Evolutionary conservation across 2,888 invertebrate species (phyloP).

Genomic region (Liopterus haemorrhoidalis): DNA sequence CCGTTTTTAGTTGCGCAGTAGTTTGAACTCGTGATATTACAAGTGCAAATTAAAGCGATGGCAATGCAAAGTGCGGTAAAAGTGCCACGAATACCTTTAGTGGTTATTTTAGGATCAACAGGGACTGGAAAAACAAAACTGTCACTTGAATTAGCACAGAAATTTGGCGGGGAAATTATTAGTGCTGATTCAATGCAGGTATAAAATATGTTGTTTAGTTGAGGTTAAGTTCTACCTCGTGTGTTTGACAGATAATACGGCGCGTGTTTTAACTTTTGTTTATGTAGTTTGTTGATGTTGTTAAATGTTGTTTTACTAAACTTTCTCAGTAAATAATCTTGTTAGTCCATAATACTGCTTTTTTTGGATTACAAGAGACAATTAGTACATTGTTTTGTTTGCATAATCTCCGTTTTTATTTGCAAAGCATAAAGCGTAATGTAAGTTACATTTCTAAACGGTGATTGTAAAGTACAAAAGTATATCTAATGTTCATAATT

Average conservation of each 20-base stretch:
- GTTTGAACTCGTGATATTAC: neutral
- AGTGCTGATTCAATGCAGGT: slow-evolving; percentile 99
- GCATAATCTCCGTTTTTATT: too few relatives aligned
- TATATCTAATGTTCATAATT: too few relatives aligned
- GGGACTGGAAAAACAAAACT: slow-evolving; percentile 97
- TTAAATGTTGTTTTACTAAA: too few relatives aligned
- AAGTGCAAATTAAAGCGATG: slow-evolving; percentile 7
- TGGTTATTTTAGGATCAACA: slow-evolving; percentile 92
- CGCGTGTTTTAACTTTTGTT: slow-evolving; percentile 4
- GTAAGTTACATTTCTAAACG: too few relatives aligned
- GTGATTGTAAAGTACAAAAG: too few relatives aligned
- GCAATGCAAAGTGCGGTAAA: slow-evolving; percentile 17
- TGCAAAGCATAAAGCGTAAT: too few relatives aligned
- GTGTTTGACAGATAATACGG: slow-evolving; percentile 11
- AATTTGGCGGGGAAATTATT: slow-evolving; percentile 84
- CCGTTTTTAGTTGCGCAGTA: slow-evolving; percentile 8
- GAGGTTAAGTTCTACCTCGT: slow-evolving; percentile 2
- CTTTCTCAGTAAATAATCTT: too few relatives aligned
- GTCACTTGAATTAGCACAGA: slow-evolving; percentile 81
- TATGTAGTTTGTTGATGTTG: too few relatives aligned
- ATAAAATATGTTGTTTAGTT: slow-evolving; percentile 27
- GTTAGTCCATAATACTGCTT: too few relatives aligned
- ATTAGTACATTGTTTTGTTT: too few relatives aligned
- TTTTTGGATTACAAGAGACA: too few relatives aligned
- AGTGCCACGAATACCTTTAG: slow-evolving; percentile 55